A percentile compares a stretch with the other conserved stretches of the same genome.
These are phyloP conservation scores for Lycodopsis pacificus DNA, from an alignment of 2,797 vertebrate genomes.

Conservation along the genomic window DNA sequence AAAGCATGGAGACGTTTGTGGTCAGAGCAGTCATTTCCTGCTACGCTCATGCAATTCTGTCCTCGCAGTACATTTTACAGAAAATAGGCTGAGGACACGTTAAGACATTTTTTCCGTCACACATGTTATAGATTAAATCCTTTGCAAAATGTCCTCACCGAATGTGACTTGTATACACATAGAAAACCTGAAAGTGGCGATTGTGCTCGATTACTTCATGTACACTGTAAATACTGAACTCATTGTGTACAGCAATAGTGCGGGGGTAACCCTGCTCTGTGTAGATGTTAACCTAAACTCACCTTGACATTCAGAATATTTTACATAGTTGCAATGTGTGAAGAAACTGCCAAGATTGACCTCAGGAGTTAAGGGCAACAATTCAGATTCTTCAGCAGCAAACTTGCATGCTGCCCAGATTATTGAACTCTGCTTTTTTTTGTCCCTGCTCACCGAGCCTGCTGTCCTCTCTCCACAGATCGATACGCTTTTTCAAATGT, in stretches of 20 bases:
- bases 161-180: neutral
- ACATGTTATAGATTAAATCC: neutral
- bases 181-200: neutral
- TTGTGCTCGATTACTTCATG: neutral
- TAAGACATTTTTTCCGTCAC: too few species aligned
- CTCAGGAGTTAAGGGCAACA: neutral
- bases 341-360: neutral
- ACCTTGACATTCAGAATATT: neutral
- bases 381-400: neutral
- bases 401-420: too few species aligned
- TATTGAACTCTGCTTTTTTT: neutral
- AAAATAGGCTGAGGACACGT: too few species aligned
- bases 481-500: neutral
- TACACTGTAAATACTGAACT: neutral
- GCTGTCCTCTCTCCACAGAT: slow-evolving; percentile 45
- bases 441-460: neutral
- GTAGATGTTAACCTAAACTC: neutral
- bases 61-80: too few species aligned
- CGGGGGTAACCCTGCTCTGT: neutral
- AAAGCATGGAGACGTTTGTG: too few species aligned
- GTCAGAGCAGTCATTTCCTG: too few species aligned
- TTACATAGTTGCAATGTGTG: neutral
- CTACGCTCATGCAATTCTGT: too few species aligned
- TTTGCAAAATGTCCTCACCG: neutral
- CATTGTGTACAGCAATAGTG: neutral